These are phyloP conservation scores for Gnatocerus cornutus DNA, from an alignment of 2,888 invertebrate genomes.

Conservation along the genomic window DNA sequence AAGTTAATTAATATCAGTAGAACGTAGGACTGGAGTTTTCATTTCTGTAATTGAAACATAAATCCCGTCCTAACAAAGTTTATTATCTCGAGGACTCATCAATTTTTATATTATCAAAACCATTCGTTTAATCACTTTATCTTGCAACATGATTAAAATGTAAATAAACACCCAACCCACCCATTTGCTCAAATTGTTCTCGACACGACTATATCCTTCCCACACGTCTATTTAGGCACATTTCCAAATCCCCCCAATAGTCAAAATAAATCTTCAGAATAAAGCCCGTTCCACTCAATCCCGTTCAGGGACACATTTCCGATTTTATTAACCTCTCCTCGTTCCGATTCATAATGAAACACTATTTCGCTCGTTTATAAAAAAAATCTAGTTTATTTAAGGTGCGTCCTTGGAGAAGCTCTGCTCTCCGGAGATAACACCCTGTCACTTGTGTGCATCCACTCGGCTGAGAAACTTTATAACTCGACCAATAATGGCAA, in stretches of 20 bases:
- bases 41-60: too few relatives aligned
- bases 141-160: not conserved
- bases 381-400: slow-evolving; percentile 40
- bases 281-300: slow-evolving; percentile 25
- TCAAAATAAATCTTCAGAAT: slow-evolving; percentile 28
- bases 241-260: slow-evolving; percentile 20
- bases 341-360: slow-evolving; percentile 26
- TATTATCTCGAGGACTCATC: too few relatives aligned
- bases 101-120: too few relatives aligned
- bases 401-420: slow-evolving; percentile 33
- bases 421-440: slow-evolving; percentile 62
- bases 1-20: too few relatives aligned
- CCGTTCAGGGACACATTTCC: slow-evolving; percentile 5
- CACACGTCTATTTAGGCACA: slow-evolving; percentile 7
- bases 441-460: slow-evolving; percentile 60
- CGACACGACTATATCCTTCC: not conserved
- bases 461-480: slow-evolving; percentile 62
- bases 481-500: slow-evolving; percentile 51
- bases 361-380: slow-evolving; percentile 19
- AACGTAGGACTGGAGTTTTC: too few relatives aligned
- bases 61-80: too few relatives aligned
- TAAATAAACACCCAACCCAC: not conserved
- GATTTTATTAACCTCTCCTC: slow-evolving; percentile 33
- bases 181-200: not conserved
- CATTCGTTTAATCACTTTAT: too few relatives aligned